Conservation (phyloP, 2,888 invertebrate species). For the Lepidonotus clava region DNA sequence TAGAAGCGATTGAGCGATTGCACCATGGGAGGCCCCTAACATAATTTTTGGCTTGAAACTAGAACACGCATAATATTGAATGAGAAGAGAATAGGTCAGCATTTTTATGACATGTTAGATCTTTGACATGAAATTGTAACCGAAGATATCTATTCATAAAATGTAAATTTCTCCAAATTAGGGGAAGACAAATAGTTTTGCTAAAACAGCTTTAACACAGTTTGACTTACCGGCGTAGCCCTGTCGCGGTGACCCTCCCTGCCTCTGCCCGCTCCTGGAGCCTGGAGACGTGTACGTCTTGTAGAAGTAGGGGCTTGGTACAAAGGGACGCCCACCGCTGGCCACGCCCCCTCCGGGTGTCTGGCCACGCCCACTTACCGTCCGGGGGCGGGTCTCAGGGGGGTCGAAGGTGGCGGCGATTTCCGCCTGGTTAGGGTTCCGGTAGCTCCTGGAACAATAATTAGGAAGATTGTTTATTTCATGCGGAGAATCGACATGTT, state of each 20-base stretch:
- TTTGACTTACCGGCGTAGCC: not conserved
- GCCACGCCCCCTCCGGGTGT: conserved; percentile 71
- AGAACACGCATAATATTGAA: too few species aligned
- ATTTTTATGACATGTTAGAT: too few species aligned
- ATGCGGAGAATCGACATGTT: too few species aligned
- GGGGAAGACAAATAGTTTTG: too few species aligned
- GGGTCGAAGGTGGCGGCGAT: conserved; percentile 70
- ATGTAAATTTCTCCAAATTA: too few species aligned
- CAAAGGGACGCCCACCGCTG: conserved; percentile 67
- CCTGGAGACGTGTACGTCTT: not conserved
- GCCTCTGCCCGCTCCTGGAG: not conserved
- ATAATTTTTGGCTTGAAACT: too few species aligned
- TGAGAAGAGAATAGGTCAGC: too few species aligned
- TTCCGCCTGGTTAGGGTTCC: conserved; percentile 73
- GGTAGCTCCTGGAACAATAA: conserved; percentile 68
- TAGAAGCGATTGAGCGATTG: too few species aligned
- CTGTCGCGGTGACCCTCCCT: not conserved
- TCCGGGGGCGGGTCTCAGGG: conserved; percentile 17
- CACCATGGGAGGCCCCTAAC: too few species aligned
- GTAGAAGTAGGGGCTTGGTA: conserved; percentile 73
- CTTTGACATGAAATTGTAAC: too few species aligned
- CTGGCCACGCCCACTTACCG: conserved; percentile 64
- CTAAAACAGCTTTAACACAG: too few species aligned
- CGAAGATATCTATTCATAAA: too few species aligned
- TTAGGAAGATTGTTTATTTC: not conserved